Base-by-base conservation (phyloP, 2,888 invertebrate genomes). In the Dendrolimus houi region DNA sequence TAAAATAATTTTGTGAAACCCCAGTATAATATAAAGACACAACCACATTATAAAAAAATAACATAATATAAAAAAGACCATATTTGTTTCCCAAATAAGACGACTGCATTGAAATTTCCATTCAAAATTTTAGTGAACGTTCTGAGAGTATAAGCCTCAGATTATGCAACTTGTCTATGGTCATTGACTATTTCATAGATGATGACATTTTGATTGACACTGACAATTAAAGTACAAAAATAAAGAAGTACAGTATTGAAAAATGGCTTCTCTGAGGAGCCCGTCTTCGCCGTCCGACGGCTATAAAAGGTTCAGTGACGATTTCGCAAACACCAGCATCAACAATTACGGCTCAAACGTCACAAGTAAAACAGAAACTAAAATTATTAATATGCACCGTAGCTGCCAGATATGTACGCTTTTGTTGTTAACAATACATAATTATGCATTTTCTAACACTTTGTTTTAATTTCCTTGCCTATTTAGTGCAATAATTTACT, bases 241-340 rank as follows among this genome's bases (percentile, higher is more conserved):
- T 60, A 68, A 71, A 75, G 74, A 72, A 65, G 67, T 68, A 80
- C 77, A 88, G 87, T 89, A 62, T 73, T 65, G 68, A 82, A 87
- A 85, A 87, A 92, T 92, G 92, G 91, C 91, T 87, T 86, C 91
- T 70, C 68, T 88, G 77, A 81, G 92, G 74, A 91, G 91, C 84
- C 89, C 91, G 81, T 91, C 92, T 74, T 90, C 92, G 75, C 90
- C 89, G 77, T 89, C 92, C 72, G 93, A 93, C 76, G 93, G 93
- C 60, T 93, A 93, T 80, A 92, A 92, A 85, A 88, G 92, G 75
- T 93, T 93, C 76, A 92, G 92, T 82, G 93, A 93, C 83, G 93
- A 93, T 82, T 86, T 90, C 77, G 87, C 87, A 75, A 87, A 87
- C 74, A 76, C 81, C 87, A 88, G 88, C 82, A 75, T 88, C 87